A percentile compares a stretch with the other conserved stretches of the same genome.
Conservation (phyloP, 2,797 vertebrate species). For the Euthynnus affinis region DNA sequence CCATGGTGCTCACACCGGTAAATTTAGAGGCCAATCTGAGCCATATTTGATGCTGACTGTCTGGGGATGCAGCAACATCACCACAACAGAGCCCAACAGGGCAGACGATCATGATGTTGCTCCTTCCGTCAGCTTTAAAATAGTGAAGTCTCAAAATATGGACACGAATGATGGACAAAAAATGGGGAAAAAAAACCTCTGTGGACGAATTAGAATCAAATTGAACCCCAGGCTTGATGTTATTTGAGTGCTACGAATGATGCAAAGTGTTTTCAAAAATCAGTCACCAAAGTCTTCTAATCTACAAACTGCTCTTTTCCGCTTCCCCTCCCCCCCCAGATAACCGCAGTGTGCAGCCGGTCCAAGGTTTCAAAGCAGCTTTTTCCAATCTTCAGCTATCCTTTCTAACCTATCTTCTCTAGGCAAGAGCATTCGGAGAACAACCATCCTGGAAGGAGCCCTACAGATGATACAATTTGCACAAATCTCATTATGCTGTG, state of each 20-base stretch:
- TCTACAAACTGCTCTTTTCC: not conserved
- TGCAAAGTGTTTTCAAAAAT: not conserved
- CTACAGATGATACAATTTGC: constrained; percentile 51
- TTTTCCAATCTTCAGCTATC: not conserved
- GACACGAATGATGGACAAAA: not conserved
- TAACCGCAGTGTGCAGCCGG: not conserved
- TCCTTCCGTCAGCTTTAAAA: not conserved
- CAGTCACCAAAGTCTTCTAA: not conserved
- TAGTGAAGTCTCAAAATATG: too few species aligned
- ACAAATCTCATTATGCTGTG: constrained; percentile 66
- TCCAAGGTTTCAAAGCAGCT: not conserved
- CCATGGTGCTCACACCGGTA: too few species aligned
- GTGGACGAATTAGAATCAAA: not conserved
- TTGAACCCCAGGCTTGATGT: not conserved
- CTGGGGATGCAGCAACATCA: not conserved
- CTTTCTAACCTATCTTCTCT: constrained; percentile 6
- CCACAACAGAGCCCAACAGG: too few species aligned
- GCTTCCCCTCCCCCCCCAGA: too few species aligned
- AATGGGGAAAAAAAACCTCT: too few species aligned
- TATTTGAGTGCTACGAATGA: not conserved
- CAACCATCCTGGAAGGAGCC: constrained; percentile 40
- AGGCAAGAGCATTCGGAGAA: constrained; percentile 17
- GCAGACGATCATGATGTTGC: not conserved
- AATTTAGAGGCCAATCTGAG: too few species aligned
- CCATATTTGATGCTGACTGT: not conserved